Base-by-base conservation (phyloP, 1,140 invertebrate genomes). In the Drosophila nikananu region DNA sequence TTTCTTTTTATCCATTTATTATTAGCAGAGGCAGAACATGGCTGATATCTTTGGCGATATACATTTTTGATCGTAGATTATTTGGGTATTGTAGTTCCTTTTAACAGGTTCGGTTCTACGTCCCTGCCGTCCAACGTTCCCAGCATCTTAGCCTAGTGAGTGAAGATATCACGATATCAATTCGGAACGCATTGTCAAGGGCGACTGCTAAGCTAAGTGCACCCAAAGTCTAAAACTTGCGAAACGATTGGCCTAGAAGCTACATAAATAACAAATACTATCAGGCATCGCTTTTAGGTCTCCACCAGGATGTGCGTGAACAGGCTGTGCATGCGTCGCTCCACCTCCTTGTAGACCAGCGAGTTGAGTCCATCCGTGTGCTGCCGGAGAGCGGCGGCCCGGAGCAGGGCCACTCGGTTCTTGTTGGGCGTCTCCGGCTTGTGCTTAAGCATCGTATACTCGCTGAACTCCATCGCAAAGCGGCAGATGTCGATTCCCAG, bases 371-470 rank as follows among this genome's bases (percentile, higher is more conserved):
- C 97, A 93, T 97, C 97, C 17, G 93, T 94, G 30, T 93, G 90
- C 81, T 94, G 95, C 35, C 95, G 93, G 46, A 94, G 77, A 60
- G 94, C 94, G 5, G 95, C 95, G 48, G 63, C 81, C 39, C 80
- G 67, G 23, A 92, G 71, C n/a, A 92, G 67, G n/a, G 71, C 64
- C 48, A 81, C 46, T 7, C 92, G 82, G 74, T 92, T 81, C 32
- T 81, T 75, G 73, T 89, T 93, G 9, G 79, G 77, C 27, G 58
- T 74, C 54, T 96, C 95, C 65, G 95, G 95, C 73, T 95, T 95
- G 92, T 97, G 96, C 48, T 93, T 94, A 15, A 97, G 86, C 97
- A 97, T 97, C 32, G 96, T 96, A 93, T 97, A 98, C 58, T 94
- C 94, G 62, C 96, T 96, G 23, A 96, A 93, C 19, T 94, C 92